phyloP scores from a whole-genome alignment of 2,888 invertebrate species.

The Nipponacmea schrenckii region DNA sequence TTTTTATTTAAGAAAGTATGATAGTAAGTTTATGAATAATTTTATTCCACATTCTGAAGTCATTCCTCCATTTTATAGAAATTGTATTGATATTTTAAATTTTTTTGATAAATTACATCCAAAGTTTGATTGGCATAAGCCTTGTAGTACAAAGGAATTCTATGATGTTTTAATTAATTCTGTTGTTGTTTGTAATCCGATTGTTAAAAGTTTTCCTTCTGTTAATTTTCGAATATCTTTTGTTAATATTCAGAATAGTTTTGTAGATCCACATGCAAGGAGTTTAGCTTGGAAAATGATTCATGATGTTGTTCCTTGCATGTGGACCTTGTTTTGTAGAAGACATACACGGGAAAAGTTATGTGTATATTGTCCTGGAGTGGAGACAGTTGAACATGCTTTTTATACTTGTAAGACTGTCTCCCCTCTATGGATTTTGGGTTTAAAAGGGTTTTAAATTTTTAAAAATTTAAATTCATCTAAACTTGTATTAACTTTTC shows the following conservation, averaged over 20 bases:
- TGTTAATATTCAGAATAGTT: not conserved
- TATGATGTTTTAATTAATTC: too few species aligned
- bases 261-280: not conserved
- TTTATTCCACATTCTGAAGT: not conserved
- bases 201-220: too few species aligned
- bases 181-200: too few species aligned
- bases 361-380: not conserved
- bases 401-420: not conserved
- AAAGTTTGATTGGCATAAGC: too few species aligned
- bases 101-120: too few species aligned
- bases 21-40: not conserved
- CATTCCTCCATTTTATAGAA: not conserved
- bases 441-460: not conserved
- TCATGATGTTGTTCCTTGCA: not conserved
- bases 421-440: not conserved
- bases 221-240: too few species aligned
- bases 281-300: not conserved
- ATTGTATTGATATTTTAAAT: not conserved
- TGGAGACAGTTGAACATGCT: not conserved
- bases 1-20: not conserved
- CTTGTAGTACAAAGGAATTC: too few species aligned
- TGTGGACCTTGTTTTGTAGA: not conserved
- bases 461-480: not conserved
- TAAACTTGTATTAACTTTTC: not conserved
- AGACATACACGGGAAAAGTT: not conserved